Evolutionary conservation across 2,888 invertebrate genomes (phyloP).

Genomic region (Clitarchus hookeri): DNA sequence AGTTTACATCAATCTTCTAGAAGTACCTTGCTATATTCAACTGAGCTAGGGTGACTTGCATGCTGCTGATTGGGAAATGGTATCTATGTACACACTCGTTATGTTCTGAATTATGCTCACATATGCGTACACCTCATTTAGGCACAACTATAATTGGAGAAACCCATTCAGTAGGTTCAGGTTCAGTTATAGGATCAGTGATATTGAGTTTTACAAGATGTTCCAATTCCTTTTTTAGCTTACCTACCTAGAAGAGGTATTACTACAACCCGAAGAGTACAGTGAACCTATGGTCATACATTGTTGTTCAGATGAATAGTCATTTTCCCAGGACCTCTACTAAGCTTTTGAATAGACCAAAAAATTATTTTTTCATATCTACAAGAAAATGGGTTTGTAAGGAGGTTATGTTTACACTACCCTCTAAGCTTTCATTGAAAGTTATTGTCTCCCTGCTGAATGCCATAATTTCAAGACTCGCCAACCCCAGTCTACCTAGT

Average conservation of each 20-base stretch:
- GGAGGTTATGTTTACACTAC: not conserved
- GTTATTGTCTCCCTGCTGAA: not conserved
- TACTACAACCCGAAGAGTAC: constrained; percentile 43
- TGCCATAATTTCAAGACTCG: too few species aligned
- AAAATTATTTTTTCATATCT: not conserved
- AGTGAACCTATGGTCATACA: constrained; percentile 46
- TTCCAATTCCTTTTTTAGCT: constrained; percentile 48
- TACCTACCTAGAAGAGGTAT: constrained; percentile 40
- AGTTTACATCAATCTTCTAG: constrained; percentile 12
- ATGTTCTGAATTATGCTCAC: constrained; percentile 47
- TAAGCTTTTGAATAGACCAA: not conserved
- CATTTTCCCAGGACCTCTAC: constrained; percentile 37
- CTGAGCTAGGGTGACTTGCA: constrained; percentile 1
- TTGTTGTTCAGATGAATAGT: constrained; percentile 45
- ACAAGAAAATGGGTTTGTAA: not conserved
- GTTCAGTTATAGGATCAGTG: constrained; percentile 46
- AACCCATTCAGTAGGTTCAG: constrained; percentile 49
- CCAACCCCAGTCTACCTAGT: not conserved
- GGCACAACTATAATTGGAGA: constrained; percentile 49
- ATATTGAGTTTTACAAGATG: constrained; percentile 45
- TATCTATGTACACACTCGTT: not conserved
- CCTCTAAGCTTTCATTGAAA: not conserved
- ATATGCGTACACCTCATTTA: constrained; percentile 45
- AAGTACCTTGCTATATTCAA: not conserved
- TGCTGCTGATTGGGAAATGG: not conserved